Percentiles rank a stretch among this genome's conserved stretches.
These are phyloP conservation scores for Sesamia inferens DNA, from an alignment of 2,888 invertebrate species.

Conservation along the genomic window DNA sequence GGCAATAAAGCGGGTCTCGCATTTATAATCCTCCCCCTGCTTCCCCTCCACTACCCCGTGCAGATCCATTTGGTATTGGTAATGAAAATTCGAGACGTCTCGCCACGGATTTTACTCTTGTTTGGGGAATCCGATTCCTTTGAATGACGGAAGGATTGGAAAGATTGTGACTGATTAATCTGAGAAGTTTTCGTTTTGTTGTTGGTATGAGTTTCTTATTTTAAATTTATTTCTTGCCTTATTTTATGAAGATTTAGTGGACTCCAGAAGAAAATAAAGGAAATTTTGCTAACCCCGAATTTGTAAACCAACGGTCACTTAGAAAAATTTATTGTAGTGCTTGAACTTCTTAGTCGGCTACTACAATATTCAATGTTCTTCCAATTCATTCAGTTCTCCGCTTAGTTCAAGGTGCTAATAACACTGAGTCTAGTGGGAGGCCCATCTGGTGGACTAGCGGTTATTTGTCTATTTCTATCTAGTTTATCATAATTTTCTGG, in stretches of 20 bases:
- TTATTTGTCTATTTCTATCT: no score
- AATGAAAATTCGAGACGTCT: slow-evolving; percentile 77
- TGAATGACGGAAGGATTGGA: slow-evolving; percentile 40
- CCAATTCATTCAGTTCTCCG: no score
- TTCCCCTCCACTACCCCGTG: slow-evolving; percentile 24
- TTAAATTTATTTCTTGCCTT: not conserved
- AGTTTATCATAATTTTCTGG: not conserved
- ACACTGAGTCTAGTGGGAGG: no score
- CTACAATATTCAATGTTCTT: no score
- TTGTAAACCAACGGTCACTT: not conserved
- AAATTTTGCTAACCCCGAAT: no score
- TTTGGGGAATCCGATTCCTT: slow-evolving; percentile 68
- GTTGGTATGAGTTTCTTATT: slow-evolving; percentile 1
- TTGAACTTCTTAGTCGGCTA: no score
- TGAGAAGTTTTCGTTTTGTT: slow-evolving; percentile 27
- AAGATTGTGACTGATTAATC: slow-evolving; percentile 57
- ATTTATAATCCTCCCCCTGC: slow-evolving; percentile 74
- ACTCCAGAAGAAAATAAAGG: not conserved
- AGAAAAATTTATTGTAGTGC: not conserved
- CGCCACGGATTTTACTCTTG: slow-evolving; percentile 74
- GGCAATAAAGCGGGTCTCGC: slow-evolving; percentile 68
- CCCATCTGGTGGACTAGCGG: not conserved
- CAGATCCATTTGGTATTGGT: slow-evolving; percentile 48
- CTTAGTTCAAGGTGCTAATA: no score
- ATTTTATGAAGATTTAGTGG: not conserved